Evolutionary conservation across 2,888 invertebrate genomes (phyloP).

Genomic region (Drepanosiphum platanoidis): DNA sequence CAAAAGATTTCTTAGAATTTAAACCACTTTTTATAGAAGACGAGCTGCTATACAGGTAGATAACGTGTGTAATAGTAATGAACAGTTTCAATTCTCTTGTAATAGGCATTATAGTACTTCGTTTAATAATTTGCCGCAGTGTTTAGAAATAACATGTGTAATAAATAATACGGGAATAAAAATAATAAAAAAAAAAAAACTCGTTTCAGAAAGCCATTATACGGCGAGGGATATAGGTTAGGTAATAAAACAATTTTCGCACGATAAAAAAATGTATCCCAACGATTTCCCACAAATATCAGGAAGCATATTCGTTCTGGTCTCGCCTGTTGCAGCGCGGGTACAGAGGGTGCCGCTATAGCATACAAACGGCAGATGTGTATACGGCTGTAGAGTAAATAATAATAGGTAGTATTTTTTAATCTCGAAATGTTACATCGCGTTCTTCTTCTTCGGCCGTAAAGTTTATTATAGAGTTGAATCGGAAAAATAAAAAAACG

Average conservation of each 20-base stretch:
- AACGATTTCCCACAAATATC: conserved; percentile 37
- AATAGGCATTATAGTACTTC: background rate
- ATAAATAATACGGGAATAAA: conserved; percentile 40
- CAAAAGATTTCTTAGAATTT: too few species aligned
- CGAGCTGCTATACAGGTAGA: too few species aligned
- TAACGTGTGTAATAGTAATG: too few species aligned
- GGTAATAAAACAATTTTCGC: conserved; percentile 44
- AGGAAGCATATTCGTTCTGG: conserved; percentile 40
- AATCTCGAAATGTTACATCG: background rate
- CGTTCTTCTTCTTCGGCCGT: too few species aligned
- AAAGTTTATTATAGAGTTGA: too few species aligned
- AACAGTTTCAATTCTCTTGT: background rate
- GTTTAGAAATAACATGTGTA: background rate
- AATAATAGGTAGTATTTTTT: background rate
- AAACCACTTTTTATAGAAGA: too few species aligned
- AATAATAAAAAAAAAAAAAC: conserved; percentile 47
- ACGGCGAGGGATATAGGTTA: conserved; percentile 1
- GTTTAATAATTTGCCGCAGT: background rate
- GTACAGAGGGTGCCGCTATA: background rate
- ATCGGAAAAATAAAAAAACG: too few species aligned
- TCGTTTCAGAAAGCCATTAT: conserved; percentile 25
- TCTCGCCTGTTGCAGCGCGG: background rate
- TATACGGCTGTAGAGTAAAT: background rate
- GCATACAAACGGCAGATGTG: conserved; percentile 36
- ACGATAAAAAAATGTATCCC: conserved; percentile 44